Evolutionary conservation across 2,888 invertebrate species (phyloP).

Genomic region (Tolmerus cingulatus): DNA sequence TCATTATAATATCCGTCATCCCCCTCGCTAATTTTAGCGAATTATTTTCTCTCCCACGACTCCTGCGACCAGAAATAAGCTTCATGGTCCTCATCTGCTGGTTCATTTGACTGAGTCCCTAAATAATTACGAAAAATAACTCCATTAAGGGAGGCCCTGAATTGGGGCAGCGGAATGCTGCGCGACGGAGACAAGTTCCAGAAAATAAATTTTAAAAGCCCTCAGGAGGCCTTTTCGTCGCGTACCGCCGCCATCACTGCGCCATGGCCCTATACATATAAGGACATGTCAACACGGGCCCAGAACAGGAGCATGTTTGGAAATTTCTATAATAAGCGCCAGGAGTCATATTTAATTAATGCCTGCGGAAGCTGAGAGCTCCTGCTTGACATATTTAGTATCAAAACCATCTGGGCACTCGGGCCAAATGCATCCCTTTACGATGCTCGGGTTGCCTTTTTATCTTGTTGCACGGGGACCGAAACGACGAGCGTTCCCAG

Average conservation of each 20-base stretch:
- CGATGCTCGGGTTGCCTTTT: neutral
- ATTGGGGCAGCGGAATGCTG: neutral
- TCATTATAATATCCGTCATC: neutral
- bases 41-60: neutral
- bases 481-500: neutral
- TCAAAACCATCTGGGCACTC: neutral
- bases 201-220: conserved; percentile 8
- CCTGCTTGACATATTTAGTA: conserved; percentile 6
- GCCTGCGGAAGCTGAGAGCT: neutral
- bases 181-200: neutral
- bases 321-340: neutral
- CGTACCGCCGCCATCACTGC: neutral
- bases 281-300: neutral
- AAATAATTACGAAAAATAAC: neutral
- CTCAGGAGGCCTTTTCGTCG: neutral
- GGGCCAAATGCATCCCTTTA: neutral
- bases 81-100: neutral
- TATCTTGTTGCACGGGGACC: neutral
- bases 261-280: neutral
- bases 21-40: neutral
- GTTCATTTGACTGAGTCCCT: conserved; percentile 8
- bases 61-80: neutral
- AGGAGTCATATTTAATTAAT: conserved; percentile 15
- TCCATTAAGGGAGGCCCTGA: conserved; percentile 1
- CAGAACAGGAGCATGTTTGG: neutral